Conservation (phyloP, 1,140 invertebrate species). For the Drosophila pseudoananassae region DNA sequence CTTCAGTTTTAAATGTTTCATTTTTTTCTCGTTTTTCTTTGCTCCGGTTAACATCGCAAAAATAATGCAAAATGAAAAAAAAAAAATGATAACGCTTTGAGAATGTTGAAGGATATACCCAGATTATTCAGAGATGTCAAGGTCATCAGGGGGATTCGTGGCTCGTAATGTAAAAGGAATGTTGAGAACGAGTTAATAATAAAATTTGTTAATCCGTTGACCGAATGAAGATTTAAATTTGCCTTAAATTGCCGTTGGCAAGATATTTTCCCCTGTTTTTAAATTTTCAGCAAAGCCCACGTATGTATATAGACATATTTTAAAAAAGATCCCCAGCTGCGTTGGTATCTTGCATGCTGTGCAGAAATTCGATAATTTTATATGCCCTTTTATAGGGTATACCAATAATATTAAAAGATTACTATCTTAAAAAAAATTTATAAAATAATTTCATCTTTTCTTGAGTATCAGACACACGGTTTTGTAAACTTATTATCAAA, state of each 20-base stretch:
- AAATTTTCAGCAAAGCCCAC: slow-evolving; percentile 22
- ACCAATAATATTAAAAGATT: background rate
- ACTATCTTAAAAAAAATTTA: background rate
- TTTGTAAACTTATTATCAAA: background rate
- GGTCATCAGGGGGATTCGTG: slow-evolving; percentile 13
- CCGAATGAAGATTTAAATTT: slow-evolving; percentile 27
- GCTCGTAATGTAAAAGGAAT: slow-evolving; percentile 26
- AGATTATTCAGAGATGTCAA: slow-evolving; percentile 43
- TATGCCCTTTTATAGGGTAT: slow-evolving; percentile 3
- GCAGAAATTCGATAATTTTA: slow-evolving; percentile 18
- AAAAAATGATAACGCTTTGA: slow-evolving; percentile 33
- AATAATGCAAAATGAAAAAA: background rate
- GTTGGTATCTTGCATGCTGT: slow-evolving; percentile 24
- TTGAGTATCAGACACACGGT: background rate
- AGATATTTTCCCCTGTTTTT: slow-evolving; percentile 15
- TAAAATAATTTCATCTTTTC: background rate
- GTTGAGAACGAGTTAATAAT: slow-evolving; percentile 13
- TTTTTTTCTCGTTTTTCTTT: slow-evolving; percentile 38
- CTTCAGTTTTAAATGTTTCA: slow-evolving; percentile 48
- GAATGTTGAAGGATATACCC: slow-evolving; percentile 36
- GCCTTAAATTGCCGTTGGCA: slow-evolving; percentile 24
- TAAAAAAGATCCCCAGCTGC: slow-evolving; percentile 23
- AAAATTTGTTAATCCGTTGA: slow-evolving; percentile 3
- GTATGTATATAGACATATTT: slow-evolving; percentile 24
- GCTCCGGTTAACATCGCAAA: slow-evolving; percentile 34